Evolutionary conservation across 1,140 invertebrate genomes (phyloP).

Genomic region (Drosophila fuyamai): DNA sequence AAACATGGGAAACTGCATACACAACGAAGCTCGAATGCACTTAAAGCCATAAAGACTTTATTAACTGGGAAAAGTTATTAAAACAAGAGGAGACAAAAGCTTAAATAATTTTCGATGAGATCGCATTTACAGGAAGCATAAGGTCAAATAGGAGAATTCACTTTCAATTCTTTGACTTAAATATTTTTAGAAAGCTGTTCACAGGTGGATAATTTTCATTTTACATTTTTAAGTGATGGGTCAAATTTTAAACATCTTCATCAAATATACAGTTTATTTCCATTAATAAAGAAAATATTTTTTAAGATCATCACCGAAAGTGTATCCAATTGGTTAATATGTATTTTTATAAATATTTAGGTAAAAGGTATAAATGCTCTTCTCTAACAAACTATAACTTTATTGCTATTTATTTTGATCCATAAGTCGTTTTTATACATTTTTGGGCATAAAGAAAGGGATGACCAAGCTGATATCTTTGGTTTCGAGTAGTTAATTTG

Average conservation of each 20-base stretch:
- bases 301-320: neutral
- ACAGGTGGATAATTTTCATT: neutral
- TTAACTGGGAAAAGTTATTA: slow-evolving; percentile 13
- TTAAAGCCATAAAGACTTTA: slow-evolving; percentile 11
- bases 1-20: slow-evolving; percentile 29
- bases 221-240: neutral
- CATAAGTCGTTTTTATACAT: no score
- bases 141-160: neutral
- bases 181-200: neutral
- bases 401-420: no score
- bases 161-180: neutral
- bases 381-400: no score
- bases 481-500: no score
- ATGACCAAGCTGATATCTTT: no score
- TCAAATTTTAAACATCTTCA: neutral
- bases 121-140: no score
- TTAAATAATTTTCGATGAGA: neutral
- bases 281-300: neutral
- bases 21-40: slow-evolving; percentile 23
- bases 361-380: no score
- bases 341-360: no score
- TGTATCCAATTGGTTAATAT: no score
- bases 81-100: neutral
- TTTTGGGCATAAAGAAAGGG: no score
- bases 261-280: neutral